Evolutionary conservation across 2,888 invertebrate genomes (phyloP), one percentile per base, ranked within the genome.

Genomic region (Tinea pellionella): DNA sequence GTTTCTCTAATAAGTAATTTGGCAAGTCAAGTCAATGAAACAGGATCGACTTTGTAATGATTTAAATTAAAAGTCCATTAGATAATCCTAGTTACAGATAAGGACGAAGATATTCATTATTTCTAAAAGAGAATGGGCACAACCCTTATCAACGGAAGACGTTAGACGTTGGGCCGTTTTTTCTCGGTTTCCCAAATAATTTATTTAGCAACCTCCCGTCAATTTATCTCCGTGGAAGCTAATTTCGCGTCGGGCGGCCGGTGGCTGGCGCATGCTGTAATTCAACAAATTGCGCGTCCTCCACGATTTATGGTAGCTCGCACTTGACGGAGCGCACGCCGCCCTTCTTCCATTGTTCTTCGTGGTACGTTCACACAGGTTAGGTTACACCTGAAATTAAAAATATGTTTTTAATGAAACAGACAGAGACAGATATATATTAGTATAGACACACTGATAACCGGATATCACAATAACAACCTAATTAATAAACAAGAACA

Each of bases 181-280:
- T 86, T 84, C 85, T 83, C 83, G 86, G 85, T 86, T 86, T 86
- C 86, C 86, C 86, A 85, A 87, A 87, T 87, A 86, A 87, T 87
- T 87, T 87, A 87, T 87, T 87, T 86, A 85, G 85, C 84, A 76
- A 81, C 66, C 79, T 72, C 78, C 80, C 85, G 77, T 85, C 87
- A 84, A 87, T 87, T 86, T 86, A 86, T 86, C 86, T 85, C 83
- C 75, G 80, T 76, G 82, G 81, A 82, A 84, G 87, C 87, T 87
- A 87, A 87, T 87, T 87, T 86, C 81, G 80, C 81, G 85, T 80
- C 81, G 80, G 84, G 73, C 82, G 61, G 43, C 42, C 82, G 85
- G 85, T 82, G 85, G 85, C 81, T 79, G 82, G 85, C 84, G 85
- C 84, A 86, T 86, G 86, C 78, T 84, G 87, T 87, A 87, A 87